phyloP scores from a whole-genome alignment of 2,888 invertebrate genomes.

The Dromius quadrimaculatus region DNA sequence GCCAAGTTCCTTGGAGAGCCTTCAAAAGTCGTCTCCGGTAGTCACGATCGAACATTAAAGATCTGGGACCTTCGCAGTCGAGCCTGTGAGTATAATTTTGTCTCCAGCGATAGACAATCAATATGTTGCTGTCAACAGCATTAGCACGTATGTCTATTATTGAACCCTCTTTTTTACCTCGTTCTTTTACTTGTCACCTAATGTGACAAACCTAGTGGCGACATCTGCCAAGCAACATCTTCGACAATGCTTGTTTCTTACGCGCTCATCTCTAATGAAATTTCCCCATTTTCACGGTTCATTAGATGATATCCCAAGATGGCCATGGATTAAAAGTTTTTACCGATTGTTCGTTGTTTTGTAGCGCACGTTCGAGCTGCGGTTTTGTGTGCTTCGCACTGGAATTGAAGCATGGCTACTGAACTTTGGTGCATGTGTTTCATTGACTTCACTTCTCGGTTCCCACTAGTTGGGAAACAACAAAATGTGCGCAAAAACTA shows the following conservation, averaged over 20 bases:
- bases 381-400: conserved; percentile 23
- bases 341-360: conserved; percentile 14
- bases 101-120: conserved; percentile 34
- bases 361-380: conserved; percentile 4
- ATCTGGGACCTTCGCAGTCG: conserved; percentile 97
- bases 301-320: conserved; percentile 41
- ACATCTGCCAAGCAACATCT: conserved; percentile 34
- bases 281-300: conserved; percentile 44
- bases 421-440: conserved; percentile 10
- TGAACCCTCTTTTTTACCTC: neutral
- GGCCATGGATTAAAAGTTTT: conserved; percentile 40
- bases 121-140: conserved; percentile 16
- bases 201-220: conserved; percentile 34
- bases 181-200: conserved; percentile 6
- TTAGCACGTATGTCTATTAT: conserved; percentile 37
- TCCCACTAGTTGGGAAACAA: neutral
- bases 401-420: conserved; percentile 11
- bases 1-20: conserved; percentile 95
- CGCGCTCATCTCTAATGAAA: conserved; percentile 42
- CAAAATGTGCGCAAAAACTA: neutral
- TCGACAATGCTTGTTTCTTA: conserved; percentile 16
- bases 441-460: neutral
- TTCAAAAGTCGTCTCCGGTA: conserved; percentile 95
- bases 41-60: conserved; percentile 97
- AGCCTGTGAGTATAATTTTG: conserved; percentile 75